These are phyloP conservation scores for Allolobophora icterica DNA, from an alignment of 2,888 invertebrate genomes.

Conservation along the genomic window DNA sequence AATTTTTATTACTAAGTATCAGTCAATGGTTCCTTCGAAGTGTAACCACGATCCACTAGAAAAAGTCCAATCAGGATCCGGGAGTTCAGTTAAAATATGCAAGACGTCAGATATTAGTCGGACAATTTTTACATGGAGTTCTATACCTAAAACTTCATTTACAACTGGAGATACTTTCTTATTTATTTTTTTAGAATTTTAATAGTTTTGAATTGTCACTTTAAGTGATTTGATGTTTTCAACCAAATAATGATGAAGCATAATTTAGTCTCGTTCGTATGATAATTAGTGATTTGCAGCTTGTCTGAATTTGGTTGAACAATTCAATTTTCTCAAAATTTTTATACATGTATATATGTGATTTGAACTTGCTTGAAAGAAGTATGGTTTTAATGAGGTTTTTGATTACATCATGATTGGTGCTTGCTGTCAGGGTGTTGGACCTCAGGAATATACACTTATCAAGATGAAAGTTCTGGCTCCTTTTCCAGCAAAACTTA, in stretches of 20 bases:
- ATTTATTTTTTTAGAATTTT: background rate
- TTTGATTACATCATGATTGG: background rate
- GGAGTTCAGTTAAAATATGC: background rate
- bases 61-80: background rate
- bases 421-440: slow-evolving; percentile 75
- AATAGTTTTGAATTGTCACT: background rate
- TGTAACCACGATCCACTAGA: too few species aligned
- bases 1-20: too few species aligned
- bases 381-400: background rate
- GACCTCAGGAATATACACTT: slow-evolving; percentile 95
- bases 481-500: slow-evolving; percentile 76
- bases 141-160: background rate
- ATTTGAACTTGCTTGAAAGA: background rate
- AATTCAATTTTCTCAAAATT: background rate
- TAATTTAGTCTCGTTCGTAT: slow-evolving; percentile 3
- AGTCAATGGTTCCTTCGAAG: too few species aligned
- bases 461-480: slow-evolving; percentile 86
- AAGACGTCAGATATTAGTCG: background rate
- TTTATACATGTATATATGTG: too few species aligned
- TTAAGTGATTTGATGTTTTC: background rate
- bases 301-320: background rate
- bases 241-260: slow-evolving; percentile 5
- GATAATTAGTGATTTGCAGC: slow-evolving; percentile 17
- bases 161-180: background rate
- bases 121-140: background rate